These are phyloP conservation scores for Lycaena phlaeas DNA, from an alignment of 2,888 invertebrate genomes.

Conservation along the genomic window DNA sequence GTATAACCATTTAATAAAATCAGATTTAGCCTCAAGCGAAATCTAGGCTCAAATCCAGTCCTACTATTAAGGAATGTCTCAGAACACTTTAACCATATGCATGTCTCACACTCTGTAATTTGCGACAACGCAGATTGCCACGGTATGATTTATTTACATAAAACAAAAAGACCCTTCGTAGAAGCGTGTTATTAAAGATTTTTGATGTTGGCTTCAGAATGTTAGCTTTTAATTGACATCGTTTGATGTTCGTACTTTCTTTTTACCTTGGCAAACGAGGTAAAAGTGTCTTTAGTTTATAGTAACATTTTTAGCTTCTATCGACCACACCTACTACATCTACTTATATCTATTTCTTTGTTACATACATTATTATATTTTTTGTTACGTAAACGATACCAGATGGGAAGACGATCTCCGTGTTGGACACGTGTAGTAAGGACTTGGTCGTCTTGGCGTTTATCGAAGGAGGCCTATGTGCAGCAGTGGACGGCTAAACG, in stretches of 20 bases:
- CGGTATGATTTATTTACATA: slow-evolving; percentile 59
- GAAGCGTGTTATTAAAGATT: slow-evolving; percentile 42
- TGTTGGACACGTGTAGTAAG: too few relatives aligned
- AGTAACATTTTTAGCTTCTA: too few relatives aligned
- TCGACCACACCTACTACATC: too few relatives aligned
- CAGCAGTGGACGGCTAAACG: too few relatives aligned
- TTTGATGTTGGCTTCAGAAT: slow-evolving; percentile 5
- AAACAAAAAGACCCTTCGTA: slow-evolving; percentile 39
- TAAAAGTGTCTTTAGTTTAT: too few relatives aligned
- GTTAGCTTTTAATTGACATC: neutral
- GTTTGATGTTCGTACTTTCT: neutral
- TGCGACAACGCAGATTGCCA: slow-evolving; percentile 45
- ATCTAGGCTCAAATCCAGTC: slow-evolving; percentile 39
- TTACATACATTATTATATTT: too few relatives aligned
- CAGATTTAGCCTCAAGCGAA: slow-evolving; percentile 31
- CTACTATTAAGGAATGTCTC: slow-evolving; percentile 61
- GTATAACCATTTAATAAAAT: slow-evolving; percentile 7
- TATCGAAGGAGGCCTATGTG: too few relatives aligned
- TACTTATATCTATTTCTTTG: too few relatives aligned
- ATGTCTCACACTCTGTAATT: slow-evolving; percentile 51
- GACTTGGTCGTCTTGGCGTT: too few relatives aligned
- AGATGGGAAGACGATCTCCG: too few relatives aligned
- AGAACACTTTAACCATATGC: slow-evolving; percentile 47
- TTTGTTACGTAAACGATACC: too few relatives aligned
- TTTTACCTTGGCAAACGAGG: too few relatives aligned